phyloP scores from a whole-genome alignment of 2,888 invertebrate species.

The Orchestes rusci region DNA sequence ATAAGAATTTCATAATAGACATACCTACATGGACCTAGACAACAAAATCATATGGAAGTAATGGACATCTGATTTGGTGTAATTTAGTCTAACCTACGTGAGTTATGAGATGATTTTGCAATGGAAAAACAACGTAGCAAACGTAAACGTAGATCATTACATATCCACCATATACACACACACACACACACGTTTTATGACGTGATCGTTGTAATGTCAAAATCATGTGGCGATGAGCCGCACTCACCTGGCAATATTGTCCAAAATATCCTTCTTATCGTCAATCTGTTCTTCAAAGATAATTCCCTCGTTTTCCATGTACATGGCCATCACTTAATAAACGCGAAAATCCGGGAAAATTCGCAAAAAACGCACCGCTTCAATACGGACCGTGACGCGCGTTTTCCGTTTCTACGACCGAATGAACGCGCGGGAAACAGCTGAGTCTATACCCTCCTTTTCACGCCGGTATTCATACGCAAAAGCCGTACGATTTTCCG shows the following conservation, averaged over 20 bases:
- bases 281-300: conserved; percentile 49
- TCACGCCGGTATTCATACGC: conserved; percentile 46
- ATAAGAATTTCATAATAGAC: no score
- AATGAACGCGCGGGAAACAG: conserved; percentile 68
- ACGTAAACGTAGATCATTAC: no score
- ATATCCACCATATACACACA: no score
- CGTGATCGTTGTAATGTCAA: conserved; percentile 36
- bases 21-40: no score
- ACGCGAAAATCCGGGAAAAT: conserved; percentile 24
- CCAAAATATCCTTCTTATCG: conserved; percentile 48
- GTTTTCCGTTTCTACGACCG: no score
- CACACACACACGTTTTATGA: no score
- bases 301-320: conserved; percentile 47
- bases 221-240: conserved; percentile 39
- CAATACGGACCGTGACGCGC: no score
- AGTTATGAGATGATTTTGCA: no score
- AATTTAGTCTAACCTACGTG: no score
- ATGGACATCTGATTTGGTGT: no score
- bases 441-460: conserved; percentile 55
- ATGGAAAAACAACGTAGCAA: no score
- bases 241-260: conserved; percentile 47
- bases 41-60: no score
- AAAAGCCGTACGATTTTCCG: conserved; percentile 15
- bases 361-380: conserved; percentile 27
- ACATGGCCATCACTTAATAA: conserved; percentile 47